A percentile compares a stretch with the other conserved stretches of the same genome.
phyloP scores from a whole-genome alignment of 2,797 vertebrate species.

The Taeniopygia guttata region DNA sequence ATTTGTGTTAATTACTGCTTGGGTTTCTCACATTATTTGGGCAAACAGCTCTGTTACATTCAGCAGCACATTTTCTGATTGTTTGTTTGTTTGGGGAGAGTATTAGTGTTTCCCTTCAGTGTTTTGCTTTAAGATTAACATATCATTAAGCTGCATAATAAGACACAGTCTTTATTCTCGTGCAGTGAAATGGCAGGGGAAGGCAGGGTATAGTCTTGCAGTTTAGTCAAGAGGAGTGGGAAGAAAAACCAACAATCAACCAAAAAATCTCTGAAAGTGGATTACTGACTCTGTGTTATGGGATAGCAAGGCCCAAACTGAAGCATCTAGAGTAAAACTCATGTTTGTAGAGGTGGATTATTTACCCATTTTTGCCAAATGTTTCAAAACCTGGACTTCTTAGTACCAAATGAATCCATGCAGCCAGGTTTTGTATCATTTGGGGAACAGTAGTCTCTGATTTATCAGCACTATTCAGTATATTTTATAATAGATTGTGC shows the following conservation, averaged over 20 bases:
- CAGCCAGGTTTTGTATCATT: background rate
- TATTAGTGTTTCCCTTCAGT: background rate
- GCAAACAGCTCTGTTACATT: background rate
- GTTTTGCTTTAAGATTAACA: constrained; percentile 33
- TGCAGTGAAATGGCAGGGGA: background rate
- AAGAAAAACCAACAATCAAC: background rate
- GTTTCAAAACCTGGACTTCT: background rate
- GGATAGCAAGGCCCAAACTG: background rate
- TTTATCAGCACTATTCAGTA: background rate
- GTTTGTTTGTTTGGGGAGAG: constrained; percentile 2
- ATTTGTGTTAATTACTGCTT: constrained; percentile 25
- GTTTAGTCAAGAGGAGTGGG: background rate
- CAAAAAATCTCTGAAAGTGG: background rate
- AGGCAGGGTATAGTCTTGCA: background rate
- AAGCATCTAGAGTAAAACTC: background rate
- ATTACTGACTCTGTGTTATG: fast-evolving
- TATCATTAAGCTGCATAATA: background rate
- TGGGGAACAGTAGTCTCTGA: background rate
- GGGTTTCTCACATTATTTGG: background rate
- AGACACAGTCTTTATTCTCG: background rate
- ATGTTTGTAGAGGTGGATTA: background rate
- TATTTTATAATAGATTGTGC: background rate
- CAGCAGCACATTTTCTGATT: background rate
- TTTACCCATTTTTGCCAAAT: background rate
- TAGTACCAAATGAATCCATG: background rate